A percentile compares a stretch with the other conserved stretches of the same genome.
These are phyloP conservation scores for Bovichtus diacanthus DNA, from an alignment of 2,797 vertebrate genomes.

Conservation along the genomic window DNA sequence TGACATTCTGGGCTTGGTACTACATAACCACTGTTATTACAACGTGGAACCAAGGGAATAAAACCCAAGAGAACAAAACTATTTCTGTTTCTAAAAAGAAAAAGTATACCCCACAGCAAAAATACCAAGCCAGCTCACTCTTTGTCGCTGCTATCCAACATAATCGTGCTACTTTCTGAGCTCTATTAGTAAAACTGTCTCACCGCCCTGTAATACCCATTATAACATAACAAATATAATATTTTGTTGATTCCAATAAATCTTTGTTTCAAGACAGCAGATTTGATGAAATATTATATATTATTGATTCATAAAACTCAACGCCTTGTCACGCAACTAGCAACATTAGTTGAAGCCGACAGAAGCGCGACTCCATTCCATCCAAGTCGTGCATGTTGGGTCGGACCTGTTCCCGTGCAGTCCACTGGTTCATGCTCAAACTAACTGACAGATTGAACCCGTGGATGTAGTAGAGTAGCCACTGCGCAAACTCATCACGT, in stretches of 20 bases:
- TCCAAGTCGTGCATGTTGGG: not conserved
- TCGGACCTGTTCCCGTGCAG: not conserved
- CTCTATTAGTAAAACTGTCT: not conserved
- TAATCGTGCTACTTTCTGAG: not conserved
- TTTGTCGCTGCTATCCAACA: not conserved
- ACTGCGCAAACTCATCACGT: not conserved
- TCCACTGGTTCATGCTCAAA: not conserved
- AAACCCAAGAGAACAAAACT: not conserved
- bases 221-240: not conserved
- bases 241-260: not conserved
- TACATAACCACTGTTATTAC: not conserved
- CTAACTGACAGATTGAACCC: not conserved
- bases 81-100: not conserved
- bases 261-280: not conserved
- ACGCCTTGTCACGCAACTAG: not conserved
- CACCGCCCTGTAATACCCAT: not conserved
- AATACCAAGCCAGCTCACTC: not conserved
- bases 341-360: not conserved
- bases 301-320: not conserved
- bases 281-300: conserved; percentile 8
- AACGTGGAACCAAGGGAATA: not conserved
- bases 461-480: too few relatives aligned
- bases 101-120: conserved; percentile 8
- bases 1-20: not conserved
- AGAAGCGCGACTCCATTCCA: not conserved